Evolutionary conservation across 2,113 vertebrate species (phyloP), one percentile per base, ranked within the genome.

Genomic region (Barbus barbus): DNA sequence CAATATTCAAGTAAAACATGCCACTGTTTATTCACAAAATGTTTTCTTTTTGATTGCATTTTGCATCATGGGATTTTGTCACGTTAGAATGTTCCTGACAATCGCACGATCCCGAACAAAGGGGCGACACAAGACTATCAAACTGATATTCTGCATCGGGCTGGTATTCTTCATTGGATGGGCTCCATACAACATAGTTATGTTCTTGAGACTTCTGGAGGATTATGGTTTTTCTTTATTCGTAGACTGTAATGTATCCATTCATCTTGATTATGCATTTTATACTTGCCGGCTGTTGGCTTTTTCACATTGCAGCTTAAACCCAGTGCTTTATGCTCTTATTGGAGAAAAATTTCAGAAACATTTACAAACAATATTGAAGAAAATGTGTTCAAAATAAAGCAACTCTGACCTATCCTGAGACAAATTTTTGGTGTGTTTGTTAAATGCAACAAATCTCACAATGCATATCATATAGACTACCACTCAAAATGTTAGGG

Each of bases 111-210:
- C 94, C 0, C 93, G 89, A 63, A 95, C 95, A 69, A 94, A 89
- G 63, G 94, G 91, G 26, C 96, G 90, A 81, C 93, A 81, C 93
- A 94, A 93, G 84, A 96, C 97, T 0, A 93, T 97, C 16, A 95
- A 93, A 28, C 93, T 98, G 20, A 95, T 98, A 76, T 94, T 98
- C 26, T 91, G 92, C 33, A 95, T 96, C 0, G 96, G 96, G 82
- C 65, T 91, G 0, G 93, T 92, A 1, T 97, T 97, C 91, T 96
- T 98, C 86, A 67, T 97, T 4, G 95, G 96, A 60, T 99, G 97
- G 97, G 94, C 94, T 51, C 97, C 97, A 5, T 98, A 96, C 88
- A 98, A 98, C 61, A 86, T 96, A n/a, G 14, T 28, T 26, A 26
- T 28, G 72, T 24, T 74, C 3, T 48, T 74, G 41, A 74, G 14